These are phyloP conservation scores for Clytia hemisphaerica DNA, from an alignment of 30 jellyfish, hydroid and myxozoan species.

Conservation along the genomic window DNA sequence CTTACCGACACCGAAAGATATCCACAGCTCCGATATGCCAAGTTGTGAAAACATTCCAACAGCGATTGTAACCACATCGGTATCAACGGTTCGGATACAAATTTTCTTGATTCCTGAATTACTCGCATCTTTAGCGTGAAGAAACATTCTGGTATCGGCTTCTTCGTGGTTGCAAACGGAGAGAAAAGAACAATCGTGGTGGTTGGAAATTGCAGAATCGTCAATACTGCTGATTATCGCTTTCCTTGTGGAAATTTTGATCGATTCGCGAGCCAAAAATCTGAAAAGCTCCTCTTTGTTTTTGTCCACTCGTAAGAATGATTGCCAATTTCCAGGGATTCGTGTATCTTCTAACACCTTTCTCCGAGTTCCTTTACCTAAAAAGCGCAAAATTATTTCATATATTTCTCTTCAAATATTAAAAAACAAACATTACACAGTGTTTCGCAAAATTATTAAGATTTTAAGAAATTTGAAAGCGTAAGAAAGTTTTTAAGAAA, in stretches of 20 bases:
- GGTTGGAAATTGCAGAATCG: conserved; percentile 2
- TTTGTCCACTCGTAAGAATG: conserved; percentile 28
- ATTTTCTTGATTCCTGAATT: conserved; percentile 21
- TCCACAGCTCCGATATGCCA: too few species aligned
- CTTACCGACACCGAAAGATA: conserved; percentile 17
- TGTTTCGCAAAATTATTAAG: too few species aligned
- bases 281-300: conserved; percentile 38
- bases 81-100: conserved; percentile 33
- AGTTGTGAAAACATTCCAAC: too few species aligned
- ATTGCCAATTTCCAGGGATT: conserved; percentile 36
- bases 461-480: too few species aligned
- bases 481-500: too few species aligned
- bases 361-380: conserved; percentile 40
- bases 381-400: too few species aligned
- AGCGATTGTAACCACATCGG: too few species aligned
- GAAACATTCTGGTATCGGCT: conserved; percentile 18
- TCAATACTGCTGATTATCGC: conserved; percentile 18
- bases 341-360: conserved; percentile 15
- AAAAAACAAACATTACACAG: too few species aligned
- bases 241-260: conserved; percentile 6
- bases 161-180: conserved; percentile 33
- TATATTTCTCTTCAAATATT: too few species aligned
- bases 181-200: neutral
- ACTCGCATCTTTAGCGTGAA: conserved; percentile 10
- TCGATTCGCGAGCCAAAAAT: neutral